These are phyloP conservation scores for Metellina segmentata DNA, from an alignment of 2,888 invertebrate genomes.

Conservation along the genomic window DNA sequence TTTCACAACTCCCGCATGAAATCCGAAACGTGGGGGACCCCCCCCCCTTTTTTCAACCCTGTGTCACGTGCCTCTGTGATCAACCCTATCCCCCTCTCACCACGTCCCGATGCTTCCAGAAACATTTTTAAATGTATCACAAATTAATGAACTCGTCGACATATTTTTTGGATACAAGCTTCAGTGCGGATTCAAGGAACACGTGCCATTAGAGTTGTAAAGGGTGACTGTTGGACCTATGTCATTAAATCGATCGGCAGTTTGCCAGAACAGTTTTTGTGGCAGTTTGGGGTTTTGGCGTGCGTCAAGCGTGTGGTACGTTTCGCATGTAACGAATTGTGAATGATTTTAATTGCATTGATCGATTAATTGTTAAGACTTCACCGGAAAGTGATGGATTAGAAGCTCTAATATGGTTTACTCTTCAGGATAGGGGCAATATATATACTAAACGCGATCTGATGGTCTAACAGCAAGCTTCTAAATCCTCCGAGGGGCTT, in stretches of 20 bases:
- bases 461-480: too few species aligned
- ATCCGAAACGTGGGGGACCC: constrained; percentile 20
- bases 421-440: too few species aligned
- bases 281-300: neutral
- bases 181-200: neutral
- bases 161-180: constrained; percentile 2
- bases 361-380: neutral
- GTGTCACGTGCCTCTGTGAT: constrained; percentile 17
- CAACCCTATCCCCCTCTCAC: constrained; percentile 3
- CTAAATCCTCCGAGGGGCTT: too few species aligned
- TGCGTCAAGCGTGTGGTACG: neutral
- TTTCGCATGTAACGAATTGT: neutral
- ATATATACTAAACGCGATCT: too few species aligned
- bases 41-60: too few species aligned
- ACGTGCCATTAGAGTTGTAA: neutral
- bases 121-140: constrained; percentile 69
- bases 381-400: too few species aligned
- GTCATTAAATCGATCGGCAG: neutral
- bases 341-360: neutral
- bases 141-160: constrained; percentile 72
- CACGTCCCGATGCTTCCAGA: constrained; percentile 17
- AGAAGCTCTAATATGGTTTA: too few species aligned
- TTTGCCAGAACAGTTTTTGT: neutral
- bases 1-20: constrained; percentile 11
- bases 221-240: neutral